Evolutionary conservation across 2,797 vertebrate genomes (phyloP).

Genomic region (Novumbra hubbsi): DNA sequence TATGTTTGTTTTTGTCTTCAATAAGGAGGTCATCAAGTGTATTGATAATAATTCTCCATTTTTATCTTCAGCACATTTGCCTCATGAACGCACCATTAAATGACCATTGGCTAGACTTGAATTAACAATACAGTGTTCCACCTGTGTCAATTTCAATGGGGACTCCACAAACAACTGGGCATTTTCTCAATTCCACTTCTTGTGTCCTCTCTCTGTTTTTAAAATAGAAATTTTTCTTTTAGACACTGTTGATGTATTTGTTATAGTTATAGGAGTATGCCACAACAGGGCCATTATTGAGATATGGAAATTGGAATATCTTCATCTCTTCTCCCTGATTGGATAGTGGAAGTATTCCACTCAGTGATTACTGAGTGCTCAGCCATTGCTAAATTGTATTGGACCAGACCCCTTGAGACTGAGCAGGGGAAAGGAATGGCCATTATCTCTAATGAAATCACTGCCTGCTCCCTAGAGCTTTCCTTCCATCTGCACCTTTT

Average conservation of each 20-base stretch:
- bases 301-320: not conserved
- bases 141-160: not conserved
- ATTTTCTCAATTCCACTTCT: not conserved
- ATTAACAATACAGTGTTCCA: not conserved
- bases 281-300: not conserved
- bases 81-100: not conserved
- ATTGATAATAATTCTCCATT: too few relatives aligned
- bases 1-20: not conserved
- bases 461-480: not conserved
- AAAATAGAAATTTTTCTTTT: not conserved
- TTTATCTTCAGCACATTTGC: too few relatives aligned
- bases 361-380: not conserved
- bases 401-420: not conserved
- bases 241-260: not conserved
- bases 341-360: not conserved
- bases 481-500: not conserved
- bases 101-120: not conserved
- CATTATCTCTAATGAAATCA: constrained; percentile 1
- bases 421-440: not conserved
- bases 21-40: not conserved
- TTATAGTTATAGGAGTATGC: not conserved
- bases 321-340: not conserved
- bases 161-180: not conserved
- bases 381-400: not conserved
- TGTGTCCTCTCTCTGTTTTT: too few relatives aligned